Percentiles rank a stretch among this genome's conserved stretches.
Evolutionary conservation across 2,797 vertebrate genomes (phyloP).

Genomic region (Dromococcyx pavoninus): DNA sequence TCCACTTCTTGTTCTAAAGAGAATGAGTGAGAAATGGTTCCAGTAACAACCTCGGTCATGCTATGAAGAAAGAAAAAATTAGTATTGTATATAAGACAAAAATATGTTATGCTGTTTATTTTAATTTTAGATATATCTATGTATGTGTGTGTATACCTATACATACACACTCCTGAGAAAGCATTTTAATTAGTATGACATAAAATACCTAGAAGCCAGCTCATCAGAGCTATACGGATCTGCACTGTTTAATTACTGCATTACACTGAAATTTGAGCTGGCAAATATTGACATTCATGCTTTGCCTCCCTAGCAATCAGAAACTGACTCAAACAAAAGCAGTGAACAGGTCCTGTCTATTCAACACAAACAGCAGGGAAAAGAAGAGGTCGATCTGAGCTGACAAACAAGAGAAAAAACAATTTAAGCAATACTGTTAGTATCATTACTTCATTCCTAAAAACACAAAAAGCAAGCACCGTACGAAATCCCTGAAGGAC

Average conservation of each 20-base stretch:
- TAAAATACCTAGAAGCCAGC: neutral
- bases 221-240: neutral
- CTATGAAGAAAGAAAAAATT: neutral
- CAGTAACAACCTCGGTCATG: neutral
- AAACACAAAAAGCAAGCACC: neutral
- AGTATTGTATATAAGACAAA: neutral
- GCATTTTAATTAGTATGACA: neutral
- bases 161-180: neutral
- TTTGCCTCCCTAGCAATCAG: constrained; percentile 69
- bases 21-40: neutral
- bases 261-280: constrained; percentile 17
- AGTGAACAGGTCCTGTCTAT: neutral
- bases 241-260: neutral
- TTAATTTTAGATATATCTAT: neutral
- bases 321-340: constrained; percentile 54
- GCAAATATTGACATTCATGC: constrained; percentile 56
- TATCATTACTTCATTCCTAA: neutral
- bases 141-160: accelerated
- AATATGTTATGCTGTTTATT: neutral
- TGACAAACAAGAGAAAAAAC: neutral
- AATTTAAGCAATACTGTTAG: neutral
- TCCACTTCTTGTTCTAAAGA: constrained; percentile 37
- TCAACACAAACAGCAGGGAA: neutral
- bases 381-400: neutral
- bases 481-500: neutral